Percentiles rank a stretch among this genome's conserved stretches.
phyloP scores from a whole-genome alignment of 2,113 vertebrate genomes.

The Vanacampus margaritifer region DNA sequence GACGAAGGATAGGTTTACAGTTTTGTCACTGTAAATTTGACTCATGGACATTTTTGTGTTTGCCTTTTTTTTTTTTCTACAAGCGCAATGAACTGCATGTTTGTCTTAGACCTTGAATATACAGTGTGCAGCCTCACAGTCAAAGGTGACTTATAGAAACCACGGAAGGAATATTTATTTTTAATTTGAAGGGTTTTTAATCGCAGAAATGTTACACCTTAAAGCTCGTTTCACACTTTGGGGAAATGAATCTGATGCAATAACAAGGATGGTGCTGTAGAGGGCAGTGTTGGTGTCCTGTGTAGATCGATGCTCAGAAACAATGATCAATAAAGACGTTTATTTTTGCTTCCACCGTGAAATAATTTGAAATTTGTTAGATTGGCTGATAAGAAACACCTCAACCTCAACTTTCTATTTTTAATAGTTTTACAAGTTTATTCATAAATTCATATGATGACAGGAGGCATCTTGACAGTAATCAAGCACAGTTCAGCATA shows the following conservation, averaged over 20 bases:
- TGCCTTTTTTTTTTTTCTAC: conserved; percentile 8
- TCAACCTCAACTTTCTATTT: neutral
- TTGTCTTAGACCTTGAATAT: conserved; percentile 11
- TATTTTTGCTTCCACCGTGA: neutral
- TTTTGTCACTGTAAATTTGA: conserved; percentile 28
- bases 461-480: neutral
- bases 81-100: conserved; percentile 2
- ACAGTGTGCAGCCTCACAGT: conserved; percentile 11
- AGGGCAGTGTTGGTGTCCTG: conserved; percentile 49
- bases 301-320: conserved; percentile 10
- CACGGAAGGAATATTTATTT: conserved; percentile 47
- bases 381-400: conserved; percentile 11
- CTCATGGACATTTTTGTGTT: conserved; percentile 4
- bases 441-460: neutral
- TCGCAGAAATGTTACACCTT: neutral
- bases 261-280: conserved; percentile 49
- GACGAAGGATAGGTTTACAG: conserved; percentile 32
- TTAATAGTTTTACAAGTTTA: too few species aligned
- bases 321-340: neutral
- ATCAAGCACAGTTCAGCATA: neutral
- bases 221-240: neutral
- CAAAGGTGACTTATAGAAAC: conserved; percentile 10
- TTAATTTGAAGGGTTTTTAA: conserved; percentile 18
- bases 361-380: neutral
- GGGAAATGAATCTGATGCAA: conserved; percentile 46